phyloP scores from a whole-genome alignment of 2,888 invertebrate species.

The Ochropleura plecta region DNA sequence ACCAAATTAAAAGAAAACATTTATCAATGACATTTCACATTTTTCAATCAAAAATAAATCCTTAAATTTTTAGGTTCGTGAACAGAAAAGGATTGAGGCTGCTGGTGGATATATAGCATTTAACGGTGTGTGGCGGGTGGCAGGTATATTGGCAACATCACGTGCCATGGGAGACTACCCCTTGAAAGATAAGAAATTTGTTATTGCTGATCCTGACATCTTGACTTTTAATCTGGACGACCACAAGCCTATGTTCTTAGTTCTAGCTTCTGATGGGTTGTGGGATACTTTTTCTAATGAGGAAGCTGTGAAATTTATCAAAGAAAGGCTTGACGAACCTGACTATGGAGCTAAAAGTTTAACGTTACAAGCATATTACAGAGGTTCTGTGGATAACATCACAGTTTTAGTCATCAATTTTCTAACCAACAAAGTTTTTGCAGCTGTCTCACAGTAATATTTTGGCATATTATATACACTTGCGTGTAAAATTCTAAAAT shows the following conservation, averaged over 20 bases:
- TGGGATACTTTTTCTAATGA: constrained; percentile 99
- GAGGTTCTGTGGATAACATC: constrained; percentile 98
- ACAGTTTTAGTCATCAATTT: constrained; percentile 98
- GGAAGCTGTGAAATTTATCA: constrained; percentile 97
- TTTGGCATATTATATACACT: constrained; percentile 33
- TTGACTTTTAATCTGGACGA: constrained; percentile 96
- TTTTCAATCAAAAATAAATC: constrained; percentile 13
- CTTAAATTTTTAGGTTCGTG: constrained; percentile 92
- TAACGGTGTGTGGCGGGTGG: constrained; percentile 99
- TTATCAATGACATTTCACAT: not conserved
- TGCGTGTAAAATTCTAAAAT: constrained; percentile 47
- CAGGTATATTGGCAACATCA: constrained; percentile 98
- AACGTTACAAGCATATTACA: constrained; percentile 96
- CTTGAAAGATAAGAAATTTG: constrained; percentile 97
- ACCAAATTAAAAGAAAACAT: not conserved
- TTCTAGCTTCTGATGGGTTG: constrained; percentile 98
- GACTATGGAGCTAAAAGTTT: constrained; percentile 98
- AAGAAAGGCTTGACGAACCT: constrained; percentile 95
- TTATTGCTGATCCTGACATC: constrained; percentile 99
- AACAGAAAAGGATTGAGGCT: constrained; percentile 97
- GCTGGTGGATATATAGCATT: constrained; percentile 99
- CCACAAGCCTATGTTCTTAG: constrained; percentile 96
- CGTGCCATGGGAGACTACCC: constrained; percentile 98
- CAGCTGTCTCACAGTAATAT: constrained; percentile 72
- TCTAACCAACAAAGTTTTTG: constrained; percentile 86